Evolutionary conservation across 2,113 vertebrate species (phyloP).

Genomic region (Plectropomus leopardus): DNA sequence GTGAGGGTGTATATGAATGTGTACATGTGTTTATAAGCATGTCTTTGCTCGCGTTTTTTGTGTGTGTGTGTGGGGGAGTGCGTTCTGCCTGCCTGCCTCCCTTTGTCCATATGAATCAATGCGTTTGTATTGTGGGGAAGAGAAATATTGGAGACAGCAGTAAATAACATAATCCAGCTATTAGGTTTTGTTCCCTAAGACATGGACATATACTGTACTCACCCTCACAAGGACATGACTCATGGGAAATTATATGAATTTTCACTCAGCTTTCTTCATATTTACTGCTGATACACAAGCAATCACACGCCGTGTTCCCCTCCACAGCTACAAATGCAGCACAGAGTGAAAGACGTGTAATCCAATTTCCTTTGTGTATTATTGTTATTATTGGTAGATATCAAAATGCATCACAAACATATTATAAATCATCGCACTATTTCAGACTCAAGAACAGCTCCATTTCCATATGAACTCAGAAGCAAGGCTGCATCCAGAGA

Average conservation of each 20-base stretch:
- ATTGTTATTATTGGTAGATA: constrained; percentile 79
- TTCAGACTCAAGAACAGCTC: constrained; percentile 56
- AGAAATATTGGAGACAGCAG: constrained; percentile 54
- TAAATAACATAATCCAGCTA: constrained; percentile 79
- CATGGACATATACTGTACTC: constrained; percentile 64
- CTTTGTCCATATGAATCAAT: constrained; percentile 52
- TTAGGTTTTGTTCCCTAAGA: constrained; percentile 71
- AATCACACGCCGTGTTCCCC: constrained; percentile 63
- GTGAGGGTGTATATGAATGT: constrained; percentile 44
- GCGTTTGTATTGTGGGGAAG: constrained; percentile 39
- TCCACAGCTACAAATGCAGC: constrained; percentile 54
- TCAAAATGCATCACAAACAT: constrained; percentile 71
- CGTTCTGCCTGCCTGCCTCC: constrained; percentile 18
- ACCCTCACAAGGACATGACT: constrained; percentile 70
- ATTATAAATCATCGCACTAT: constrained; percentile 67
- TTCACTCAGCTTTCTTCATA: constrained; percentile 78
- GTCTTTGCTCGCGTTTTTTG: not conserved
- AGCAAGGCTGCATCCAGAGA: constrained; percentile 12
- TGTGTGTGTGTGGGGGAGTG: constrained; percentile 9
- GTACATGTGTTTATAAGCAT: constrained; percentile 47
- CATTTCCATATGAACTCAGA: constrained; percentile 63
- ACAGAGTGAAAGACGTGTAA: constrained; percentile 71
- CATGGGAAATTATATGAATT: constrained; percentile 79
- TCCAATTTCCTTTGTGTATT: constrained; percentile 79
- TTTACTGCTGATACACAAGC: constrained; percentile 77